These are phyloP conservation scores for Plestiodon gilberti DNA, from an alignment of 2,113 vertebrate species.

Conservation along the genomic window DNA sequence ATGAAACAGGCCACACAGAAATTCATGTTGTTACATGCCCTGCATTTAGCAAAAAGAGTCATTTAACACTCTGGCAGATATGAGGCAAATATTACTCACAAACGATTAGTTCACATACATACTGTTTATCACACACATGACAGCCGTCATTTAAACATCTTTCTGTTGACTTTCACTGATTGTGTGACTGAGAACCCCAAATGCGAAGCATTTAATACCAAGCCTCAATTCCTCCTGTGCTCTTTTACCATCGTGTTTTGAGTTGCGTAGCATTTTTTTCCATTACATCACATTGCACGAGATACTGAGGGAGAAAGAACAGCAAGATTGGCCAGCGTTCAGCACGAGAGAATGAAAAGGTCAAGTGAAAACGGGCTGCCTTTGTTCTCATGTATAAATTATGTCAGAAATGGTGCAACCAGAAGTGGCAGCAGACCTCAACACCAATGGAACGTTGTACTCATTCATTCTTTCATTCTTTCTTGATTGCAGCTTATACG, in stretches of 20 bases:
- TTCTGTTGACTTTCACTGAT: not conserved
- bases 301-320: not conserved
- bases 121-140: not conserved
- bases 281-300: not conserved
- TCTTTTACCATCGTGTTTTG: not conserved
- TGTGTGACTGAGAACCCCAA: not conserved
- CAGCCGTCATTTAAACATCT: not conserved
- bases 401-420: not conserved
- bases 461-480: not conserved
- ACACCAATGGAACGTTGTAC: not conserved
- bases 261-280: slow-evolving; percentile 4
- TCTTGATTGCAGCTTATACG: not conserved
- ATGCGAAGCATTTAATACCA: slow-evolving; percentile 10
- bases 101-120: not conserved
- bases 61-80: not conserved
- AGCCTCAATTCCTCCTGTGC: not conserved
- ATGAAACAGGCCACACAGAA: not conserved
- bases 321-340: not conserved
- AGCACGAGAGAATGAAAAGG: not conserved
- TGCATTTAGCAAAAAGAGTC: not conserved
- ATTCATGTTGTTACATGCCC: not conserved
- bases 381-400: not conserved
- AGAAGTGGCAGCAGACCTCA: not conserved
- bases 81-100: not conserved
- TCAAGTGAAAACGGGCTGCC: not conserved